Conservation (phyloP, 2,113 vertebrate genomes). For the Pseudorhombus dupliciocellatus region DNA sequence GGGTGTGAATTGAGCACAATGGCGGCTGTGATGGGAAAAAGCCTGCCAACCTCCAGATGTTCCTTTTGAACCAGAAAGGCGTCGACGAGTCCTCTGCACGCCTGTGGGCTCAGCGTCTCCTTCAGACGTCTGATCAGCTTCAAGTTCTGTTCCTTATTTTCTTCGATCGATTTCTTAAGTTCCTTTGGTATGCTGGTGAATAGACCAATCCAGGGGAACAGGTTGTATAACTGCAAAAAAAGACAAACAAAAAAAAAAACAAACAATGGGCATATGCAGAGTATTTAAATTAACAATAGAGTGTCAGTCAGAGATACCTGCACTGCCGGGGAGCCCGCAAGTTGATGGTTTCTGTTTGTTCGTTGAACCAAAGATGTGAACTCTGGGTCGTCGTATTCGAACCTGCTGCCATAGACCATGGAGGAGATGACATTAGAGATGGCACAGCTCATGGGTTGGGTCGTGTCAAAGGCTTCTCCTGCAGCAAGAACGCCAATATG, state of each 20-base stretch:
- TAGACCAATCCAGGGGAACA: conserved; percentile 39
- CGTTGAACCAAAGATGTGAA: conserved; percentile 34
- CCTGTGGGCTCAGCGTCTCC: conserved; percentile 54
- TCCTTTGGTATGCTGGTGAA: not conserved
- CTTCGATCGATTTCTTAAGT: fast-evolving
- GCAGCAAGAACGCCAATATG: not conserved
- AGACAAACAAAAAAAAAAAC: not conserved
- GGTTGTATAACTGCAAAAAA: conserved; percentile 48
- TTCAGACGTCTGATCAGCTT: conserved; percentile 23
- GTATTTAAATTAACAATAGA: not conserved
- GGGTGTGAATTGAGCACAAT: no score
- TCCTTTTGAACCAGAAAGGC: conserved; percentile 40
- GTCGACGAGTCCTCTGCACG: conserved; percentile 57
- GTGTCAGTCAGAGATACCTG: conserved; percentile 28
- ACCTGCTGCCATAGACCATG: conserved; percentile 60
- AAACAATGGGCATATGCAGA: no score
- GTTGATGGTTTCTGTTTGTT: not conserved
- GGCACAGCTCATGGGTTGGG: not conserved
- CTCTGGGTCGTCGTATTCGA: conserved; percentile 55
- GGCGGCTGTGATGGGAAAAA: not conserved
- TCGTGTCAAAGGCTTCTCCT: conserved; percentile 14
- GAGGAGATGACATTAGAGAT: conserved; percentile 62
- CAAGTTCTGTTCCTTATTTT: conserved; percentile 6
- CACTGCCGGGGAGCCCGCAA: not conserved
- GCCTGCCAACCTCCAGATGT: conserved; percentile 43